A percentile compares a stretch with the other conserved stretches of the same genome.
phyloP scores from a whole-genome alignment of 2,113 vertebrate species.

The Oreochromis tanganicae region DNA sequence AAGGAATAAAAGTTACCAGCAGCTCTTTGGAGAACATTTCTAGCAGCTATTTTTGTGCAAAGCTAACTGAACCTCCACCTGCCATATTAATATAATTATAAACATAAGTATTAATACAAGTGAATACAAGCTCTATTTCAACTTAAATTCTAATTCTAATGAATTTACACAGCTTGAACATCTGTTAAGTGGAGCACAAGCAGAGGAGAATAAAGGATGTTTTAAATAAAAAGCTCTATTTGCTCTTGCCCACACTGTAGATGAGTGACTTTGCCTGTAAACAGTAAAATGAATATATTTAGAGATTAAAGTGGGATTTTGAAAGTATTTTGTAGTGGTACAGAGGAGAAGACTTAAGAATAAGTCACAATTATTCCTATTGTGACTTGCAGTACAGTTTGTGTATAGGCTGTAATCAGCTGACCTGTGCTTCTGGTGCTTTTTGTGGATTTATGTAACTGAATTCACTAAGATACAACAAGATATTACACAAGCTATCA shows the following conservation, averaged over 20 bases:
- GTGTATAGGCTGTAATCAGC: neutral
- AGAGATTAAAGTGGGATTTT: neutral
- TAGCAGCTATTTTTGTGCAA: neutral
- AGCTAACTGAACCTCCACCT: neutral
- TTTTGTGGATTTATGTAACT: neutral
- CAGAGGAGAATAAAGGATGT: neutral
- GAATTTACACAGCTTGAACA: neutral
- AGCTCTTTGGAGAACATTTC: neutral
- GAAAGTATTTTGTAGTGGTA: neutral
- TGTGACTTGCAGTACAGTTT: neutral
- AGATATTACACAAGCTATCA: neutral
- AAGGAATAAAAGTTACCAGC: neutral
- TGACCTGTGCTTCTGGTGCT: neutral
- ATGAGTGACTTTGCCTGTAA: neutral
- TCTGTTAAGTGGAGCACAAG: neutral
- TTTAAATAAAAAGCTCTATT: neutral
- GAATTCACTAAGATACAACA: neutral
- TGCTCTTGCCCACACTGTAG: neutral
- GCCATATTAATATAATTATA: neutral
- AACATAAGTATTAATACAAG: neutral
- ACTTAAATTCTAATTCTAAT: neutral
- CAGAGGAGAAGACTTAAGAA: neutral
- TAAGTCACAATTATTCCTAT: neutral
- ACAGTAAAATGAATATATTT: neutral
- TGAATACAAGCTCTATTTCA: neutral